Conservation (phyloP, 2,113 vertebrate genomes). For the Solea senegalensis region DNA sequence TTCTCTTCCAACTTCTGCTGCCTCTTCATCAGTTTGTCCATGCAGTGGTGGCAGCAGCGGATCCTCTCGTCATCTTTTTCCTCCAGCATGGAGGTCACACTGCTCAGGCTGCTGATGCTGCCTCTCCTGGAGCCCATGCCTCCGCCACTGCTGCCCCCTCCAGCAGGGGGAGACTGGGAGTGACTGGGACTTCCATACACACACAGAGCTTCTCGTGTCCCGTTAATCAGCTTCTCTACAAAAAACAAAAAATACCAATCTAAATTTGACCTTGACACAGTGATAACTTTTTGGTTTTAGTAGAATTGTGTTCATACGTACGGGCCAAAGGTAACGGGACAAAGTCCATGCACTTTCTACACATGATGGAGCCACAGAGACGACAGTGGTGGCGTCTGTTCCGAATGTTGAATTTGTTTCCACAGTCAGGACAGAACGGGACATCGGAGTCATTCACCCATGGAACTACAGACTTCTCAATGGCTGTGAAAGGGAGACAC, state of each 20-base stretch:
- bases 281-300: not conserved
- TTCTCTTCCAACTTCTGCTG: slow-evolving; percentile 94
- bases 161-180: slow-evolving; percentile 63
- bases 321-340: slow-evolving; percentile 89
- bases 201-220: slow-evolving; percentile 87
- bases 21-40: slow-evolving; percentile 88
- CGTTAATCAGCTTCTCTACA: slow-evolving; percentile 90
- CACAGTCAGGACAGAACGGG: slow-evolving; percentile 97
- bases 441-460: slow-evolving; percentile 98
- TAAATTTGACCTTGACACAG: not conserved
- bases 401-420: slow-evolving; percentile 92
- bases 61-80: slow-evolving; percentile 95
- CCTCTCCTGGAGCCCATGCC: slow-evolving; percentile 87
- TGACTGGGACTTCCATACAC: slow-evolving; percentile 85
- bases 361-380: slow-evolving; percentile 98
- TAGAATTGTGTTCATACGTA: slow-evolving; percentile 71
- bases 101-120: slow-evolving; percentile 92
- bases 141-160: slow-evolving; percentile 63
- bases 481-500: slow-evolving; percentile 76
- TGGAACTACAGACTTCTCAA: slow-evolving; percentile 94
- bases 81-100: slow-evolving; percentile 92
- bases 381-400: slow-evolving; percentile 97
- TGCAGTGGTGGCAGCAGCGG: slow-evolving; percentile 94
- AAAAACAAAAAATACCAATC: not conserved
- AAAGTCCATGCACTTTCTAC: slow-evolving; percentile 92